Evolutionary conservation across 2,888 invertebrate species (phyloP).

Genomic region (Eurytoma adleriae): DNA sequence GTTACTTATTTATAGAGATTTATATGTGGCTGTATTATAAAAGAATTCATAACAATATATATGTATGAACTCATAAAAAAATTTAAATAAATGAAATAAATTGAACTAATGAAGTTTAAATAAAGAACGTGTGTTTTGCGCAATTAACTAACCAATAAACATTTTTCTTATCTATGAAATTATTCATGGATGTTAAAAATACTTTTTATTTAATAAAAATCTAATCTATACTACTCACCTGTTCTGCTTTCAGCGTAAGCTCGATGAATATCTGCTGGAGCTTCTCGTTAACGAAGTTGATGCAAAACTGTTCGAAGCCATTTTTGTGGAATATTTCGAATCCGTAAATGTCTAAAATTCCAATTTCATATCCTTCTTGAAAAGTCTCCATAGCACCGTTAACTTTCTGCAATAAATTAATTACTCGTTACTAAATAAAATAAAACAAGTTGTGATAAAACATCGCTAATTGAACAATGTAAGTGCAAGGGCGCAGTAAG

Average conservation of each 20-base stretch:
- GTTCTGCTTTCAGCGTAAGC: constrained; percentile 83
- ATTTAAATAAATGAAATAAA: constrained; percentile 17
- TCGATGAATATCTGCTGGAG: constrained; percentile 86
- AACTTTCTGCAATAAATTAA: constrained; percentile 77
- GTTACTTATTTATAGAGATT: constrained; percentile 60
- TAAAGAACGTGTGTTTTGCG: neutral
- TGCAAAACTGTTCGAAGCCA: constrained; percentile 85
- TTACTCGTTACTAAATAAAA: neutral
- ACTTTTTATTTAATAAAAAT: too few species aligned
- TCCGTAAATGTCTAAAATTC: constrained; percentile 84
- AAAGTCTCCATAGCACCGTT: constrained; percentile 81
- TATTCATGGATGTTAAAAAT: too few species aligned
- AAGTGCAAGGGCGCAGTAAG: too few species aligned
- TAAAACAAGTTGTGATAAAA: neutral
- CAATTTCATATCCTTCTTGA: constrained; percentile 77
- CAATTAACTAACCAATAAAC: neutral
- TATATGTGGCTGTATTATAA: constrained; percentile 58
- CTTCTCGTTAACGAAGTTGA: constrained; percentile 85
- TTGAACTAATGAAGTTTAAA: constrained; percentile 41
- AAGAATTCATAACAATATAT: constrained; percentile 48
- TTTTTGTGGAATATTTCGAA: constrained; percentile 84
- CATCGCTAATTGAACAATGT: neutral
- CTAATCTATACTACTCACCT: constrained; percentile 78
- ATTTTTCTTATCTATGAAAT: neutral
- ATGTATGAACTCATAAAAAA: constrained; percentile 19